Percentiles rank a stretch among this genome's conserved stretches.
phyloP scores from a whole-genome alignment of 1,140 invertebrate genomes.

The Drosophila sechellia region DNA sequence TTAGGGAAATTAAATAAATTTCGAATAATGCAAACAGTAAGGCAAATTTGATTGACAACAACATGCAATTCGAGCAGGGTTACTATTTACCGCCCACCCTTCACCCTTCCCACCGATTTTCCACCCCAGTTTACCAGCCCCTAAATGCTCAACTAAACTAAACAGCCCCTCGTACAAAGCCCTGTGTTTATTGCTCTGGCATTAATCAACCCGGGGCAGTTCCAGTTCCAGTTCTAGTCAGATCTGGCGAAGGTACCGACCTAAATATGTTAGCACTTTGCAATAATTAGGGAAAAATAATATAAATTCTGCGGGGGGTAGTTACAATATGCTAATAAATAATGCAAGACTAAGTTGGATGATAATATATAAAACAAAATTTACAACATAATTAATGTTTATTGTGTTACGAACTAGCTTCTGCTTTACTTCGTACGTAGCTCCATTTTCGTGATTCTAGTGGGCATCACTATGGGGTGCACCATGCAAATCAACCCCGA shows the following conservation, averaged over 20 bases:
- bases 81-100: constrained; percentile 2
- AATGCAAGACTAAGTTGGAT: no score
- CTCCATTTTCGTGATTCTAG: neutral
- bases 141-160: constrained; percentile 75
- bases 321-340: no score
- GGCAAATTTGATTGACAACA: constrained; percentile 80
- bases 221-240: neutral
- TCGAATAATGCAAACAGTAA: constrained; percentile 80
- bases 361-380: no score
- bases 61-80: constrained; percentile 66
- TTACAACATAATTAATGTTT: no score
- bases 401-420: no score
- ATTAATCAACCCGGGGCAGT: constrained; percentile 63
- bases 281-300: no score
- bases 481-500: constrained; percentile 4
- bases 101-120: neutral
- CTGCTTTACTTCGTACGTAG: neutral
- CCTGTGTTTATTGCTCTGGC: constrained; percentile 65
- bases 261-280: no score
- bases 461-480: constrained; percentile 17
- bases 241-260: neutral
- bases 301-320: no score
- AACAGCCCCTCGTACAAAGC: constrained; percentile 65
- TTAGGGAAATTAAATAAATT: constrained; percentile 83
- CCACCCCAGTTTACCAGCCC: constrained; percentile 19